Percentiles rank a stretch among this genome's conserved stretches.
These are phyloP conservation scores for Uloborus diversus DNA, from an alignment of 1,140 invertebrate species.

Conservation along the genomic window DNA sequence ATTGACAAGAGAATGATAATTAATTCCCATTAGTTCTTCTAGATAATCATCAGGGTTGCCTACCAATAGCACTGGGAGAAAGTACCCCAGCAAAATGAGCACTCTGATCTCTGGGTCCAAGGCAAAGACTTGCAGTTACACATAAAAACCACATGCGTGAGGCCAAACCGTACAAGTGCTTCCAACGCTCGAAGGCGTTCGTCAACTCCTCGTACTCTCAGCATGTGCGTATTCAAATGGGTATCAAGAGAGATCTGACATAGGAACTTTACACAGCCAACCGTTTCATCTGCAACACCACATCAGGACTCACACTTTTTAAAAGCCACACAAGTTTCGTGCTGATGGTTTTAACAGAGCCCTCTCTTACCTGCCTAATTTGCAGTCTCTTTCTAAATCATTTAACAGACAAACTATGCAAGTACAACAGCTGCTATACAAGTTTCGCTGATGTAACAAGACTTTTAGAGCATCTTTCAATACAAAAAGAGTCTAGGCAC, in stretches of 20 bases:
- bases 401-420: conserved; percentile 96
- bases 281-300: conserved; percentile 99
- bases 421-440: conserved; percentile 99
- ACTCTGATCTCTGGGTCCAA: conserved; percentile 98
- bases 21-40: too few relatives aligned
- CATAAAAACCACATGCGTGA: conserved; percentile 98
- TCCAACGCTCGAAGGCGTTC: conserved; percentile 97
- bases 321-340: conserved; percentile 98
- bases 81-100: too few relatives aligned
- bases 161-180: conserved; percentile 99
- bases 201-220: conserved; percentile 99
- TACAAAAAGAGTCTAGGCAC: conserved; percentile 99
- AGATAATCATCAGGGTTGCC: too few relatives aligned
- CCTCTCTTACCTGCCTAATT: conserved; percentile 97
- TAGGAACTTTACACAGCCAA: conserved; percentile 98
- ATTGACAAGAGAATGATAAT: too few relatives aligned
- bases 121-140: conserved; percentile 95
- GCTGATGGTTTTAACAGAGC: conserved; percentile 98
- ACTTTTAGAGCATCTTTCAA: conserved; percentile 96
- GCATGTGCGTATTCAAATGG: conserved; percentile 97
- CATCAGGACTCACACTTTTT: conserved; percentile 97
- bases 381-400: conserved; percentile 97
- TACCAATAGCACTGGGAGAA: too few relatives aligned
- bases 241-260: conserved; percentile 90
- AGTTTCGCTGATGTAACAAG: conserved; percentile 96